Conservation (phyloP, 1,140 invertebrate species). For the Chrysoperla carnea region DNA sequence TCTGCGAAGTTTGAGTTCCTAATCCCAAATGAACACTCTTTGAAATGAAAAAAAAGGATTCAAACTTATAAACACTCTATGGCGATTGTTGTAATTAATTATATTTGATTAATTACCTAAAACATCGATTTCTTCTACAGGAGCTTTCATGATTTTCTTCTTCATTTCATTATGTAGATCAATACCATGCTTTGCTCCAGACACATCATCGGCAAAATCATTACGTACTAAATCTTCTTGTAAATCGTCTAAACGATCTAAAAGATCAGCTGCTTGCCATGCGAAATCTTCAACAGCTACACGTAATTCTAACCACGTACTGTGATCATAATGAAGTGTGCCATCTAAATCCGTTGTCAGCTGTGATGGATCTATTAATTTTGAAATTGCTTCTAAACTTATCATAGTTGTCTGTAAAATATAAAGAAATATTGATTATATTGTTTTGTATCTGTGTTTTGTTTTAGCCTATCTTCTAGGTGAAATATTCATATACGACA, state of each 20-base stretch:
- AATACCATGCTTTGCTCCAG: constrained; percentile 72
- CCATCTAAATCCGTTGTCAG: constrained; percentile 88
- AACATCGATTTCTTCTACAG: constrained; percentile 79
- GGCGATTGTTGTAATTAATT: too few relatives aligned
- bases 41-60: too few relatives aligned
- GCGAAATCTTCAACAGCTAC: constrained; percentile 87
- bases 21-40: too few relatives aligned
- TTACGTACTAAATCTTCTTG: constrained; percentile 80
- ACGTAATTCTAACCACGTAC: constrained; percentile 90
- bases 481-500: not conserved
- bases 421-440: constrained; percentile 6
- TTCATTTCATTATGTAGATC: constrained; percentile 89
- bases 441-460: not conserved
- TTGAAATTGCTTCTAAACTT: constrained; percentile 80
- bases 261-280: constrained; percentile 82
- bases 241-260: constrained; percentile 79
- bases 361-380: constrained; percentile 81
- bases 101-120: constrained; percentile 25
- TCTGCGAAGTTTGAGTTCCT: too few relatives aligned
- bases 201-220: constrained; percentile 84
- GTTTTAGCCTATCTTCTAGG: not conserved
- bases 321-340: constrained; percentile 84
- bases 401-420: constrained; percentile 82
- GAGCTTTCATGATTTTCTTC: constrained; percentile 82
- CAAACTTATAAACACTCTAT: too few relatives aligned